Base-by-base conservation (phyloP, 1,140 invertebrate genomes). In the Artemia franciscana region DNA sequence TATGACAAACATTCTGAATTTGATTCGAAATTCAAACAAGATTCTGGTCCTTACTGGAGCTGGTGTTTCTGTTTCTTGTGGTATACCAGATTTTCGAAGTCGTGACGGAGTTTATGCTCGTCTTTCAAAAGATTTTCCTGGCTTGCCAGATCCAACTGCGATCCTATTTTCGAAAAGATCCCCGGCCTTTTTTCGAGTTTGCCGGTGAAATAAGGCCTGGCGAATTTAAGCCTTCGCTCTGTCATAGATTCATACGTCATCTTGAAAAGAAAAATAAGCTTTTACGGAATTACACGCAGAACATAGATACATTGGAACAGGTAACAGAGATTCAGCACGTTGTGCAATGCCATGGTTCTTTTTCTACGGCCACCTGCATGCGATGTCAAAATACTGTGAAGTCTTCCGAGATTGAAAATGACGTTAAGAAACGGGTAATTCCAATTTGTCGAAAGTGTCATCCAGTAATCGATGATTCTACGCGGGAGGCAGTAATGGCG, bases 1-100 rank as follows among this genome's bases (percentile, higher is more conserved):
- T 5, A 71, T 91, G 5, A 78, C 81, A 18, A 82, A 89, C 73
- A 85, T 84, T 4, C 77, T 88, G n/a, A 67, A 79, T 25, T 72
- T 89, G 27, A 76, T 89, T 61, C 78, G 78, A 59, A 74, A 69
- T 0, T 78, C 84, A 56, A 83, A 84, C 70, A 87, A 86, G 66
- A 86, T 96, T 39, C 84, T 96, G 69, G 85, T 98, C 4, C 74
- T 98, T 4, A 95, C 93, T 26, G 94, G 94, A 24, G 93, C 93
- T 60, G 93, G 93, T 65, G 78, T 95, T 0, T 94, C 89, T 30
- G 92, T 95, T 0, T 92, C 91, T 39, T 96, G 91, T 74, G 91
- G 91, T 58, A 95, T 97, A 70, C 91, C 91, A n/a, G 92, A 95
- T 70, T 97, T 96, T 71, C 77, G 92, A 67, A 93, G 90, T 28